Evolutionary conservation across 2,113 vertebrate species (phyloP), one percentile per base, ranked within the genome.

Genomic region (Brienomyrus brachyistius): DNA sequence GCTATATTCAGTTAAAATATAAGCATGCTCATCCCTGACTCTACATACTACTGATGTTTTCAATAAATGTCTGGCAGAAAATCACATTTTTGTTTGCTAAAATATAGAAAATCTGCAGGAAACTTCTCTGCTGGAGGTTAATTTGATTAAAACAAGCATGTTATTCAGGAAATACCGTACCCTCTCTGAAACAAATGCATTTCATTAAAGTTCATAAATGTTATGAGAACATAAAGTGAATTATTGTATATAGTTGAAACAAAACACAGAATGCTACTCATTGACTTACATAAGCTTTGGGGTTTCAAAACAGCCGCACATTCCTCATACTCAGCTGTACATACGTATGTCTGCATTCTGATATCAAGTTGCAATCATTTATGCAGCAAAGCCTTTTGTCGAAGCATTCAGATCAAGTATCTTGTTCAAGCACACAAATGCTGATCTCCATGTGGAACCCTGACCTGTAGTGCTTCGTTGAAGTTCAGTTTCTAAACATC

Each of bases 11-110:
- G 4, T 77, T 77, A 77, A 40, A 77, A 19, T 17, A 40, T 77
- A 40, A 40, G 31, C 70, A 40, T 13, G 10, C 62, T 80, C 15
- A 15, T 95, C 95, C 94, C 94, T 92, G 92, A 96, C 94, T 94
- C 92, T 93, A 96, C 96, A 97, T 97, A 97, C 95, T 95, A 93
- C 94, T 94, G 96, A 95, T 97, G 96, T 97, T 98, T 98, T 97
- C 96, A 97, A 97, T 98, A 97, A 97, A 96, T 95, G 96, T 95
- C 96, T 98, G 97, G 96, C 96, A 96, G 94, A 95, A 97, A 97
- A 96, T 95, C 94, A 96, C 96, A 94, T 88, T 97, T 97, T 97
- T 96, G 95, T 96, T 96, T 95, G 96, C 95, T 94, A 96, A 96
- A 96, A 96, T 97, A 80, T 80, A 80, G 35, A 80, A 97, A 97